These are phyloP conservation scores for Callyntrura sp. DNA, from an alignment of 2,888 invertebrate species.

Conservation along the genomic window DNA sequence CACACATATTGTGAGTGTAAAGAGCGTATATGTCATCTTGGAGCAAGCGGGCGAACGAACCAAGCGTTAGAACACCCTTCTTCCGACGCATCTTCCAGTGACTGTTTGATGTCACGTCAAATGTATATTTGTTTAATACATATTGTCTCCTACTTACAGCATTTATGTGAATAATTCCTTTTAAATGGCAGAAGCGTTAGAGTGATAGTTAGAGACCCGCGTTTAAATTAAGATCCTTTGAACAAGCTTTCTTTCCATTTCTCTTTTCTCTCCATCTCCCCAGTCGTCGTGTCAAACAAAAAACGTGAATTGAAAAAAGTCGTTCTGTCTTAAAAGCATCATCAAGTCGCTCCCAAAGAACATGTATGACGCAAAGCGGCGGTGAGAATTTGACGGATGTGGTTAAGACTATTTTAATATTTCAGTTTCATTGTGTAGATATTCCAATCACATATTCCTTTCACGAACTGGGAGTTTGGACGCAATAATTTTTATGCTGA, in stretches of 20 bases:
- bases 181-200: slow-evolving; percentile 51
- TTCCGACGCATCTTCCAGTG: neutral
- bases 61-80: neutral
- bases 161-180: slow-evolving; percentile 3
- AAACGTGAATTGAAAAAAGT: slow-evolving; percentile 66
- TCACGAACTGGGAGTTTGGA: neutral
- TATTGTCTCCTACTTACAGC: slow-evolving; percentile 39
- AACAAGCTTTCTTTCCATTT: neutral
- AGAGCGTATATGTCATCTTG: neutral
- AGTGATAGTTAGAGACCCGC: slow-evolving; percentile 10
- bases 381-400: neutral
- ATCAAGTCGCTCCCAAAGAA: slow-evolving; percentile 11
- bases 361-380: too few species aligned
- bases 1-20: slow-evolving; percentile 2
- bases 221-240: slow-evolving; percentile 57
- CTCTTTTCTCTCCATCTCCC: neutral
- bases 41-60: slow-evolving; percentile 29
- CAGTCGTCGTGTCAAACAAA: slow-evolving; percentile 59
- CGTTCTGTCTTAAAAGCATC: slow-evolving; percentile 10
- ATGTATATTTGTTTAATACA: slow-evolving; percentile 15
- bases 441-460: neutral
- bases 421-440: slow-evolving; percentile 2
- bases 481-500: neutral
- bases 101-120: neutral
- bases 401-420: neutral